phyloP scores from a whole-genome alignment of 2,888 invertebrate species.

The Euproctis similis region DNA sequence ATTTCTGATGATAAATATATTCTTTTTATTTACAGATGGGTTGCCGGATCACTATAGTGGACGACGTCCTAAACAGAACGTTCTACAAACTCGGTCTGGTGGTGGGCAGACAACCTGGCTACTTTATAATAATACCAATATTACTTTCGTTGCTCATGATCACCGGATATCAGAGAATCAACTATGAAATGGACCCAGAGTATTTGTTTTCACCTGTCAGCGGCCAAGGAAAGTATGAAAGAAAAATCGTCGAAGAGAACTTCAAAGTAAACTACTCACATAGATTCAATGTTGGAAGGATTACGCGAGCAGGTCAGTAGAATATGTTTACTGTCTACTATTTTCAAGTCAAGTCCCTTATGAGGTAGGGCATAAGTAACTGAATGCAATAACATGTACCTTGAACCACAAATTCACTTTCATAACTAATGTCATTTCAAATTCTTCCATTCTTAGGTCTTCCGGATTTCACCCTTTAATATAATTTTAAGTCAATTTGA shows the following conservation, averaged over 20 bases:
- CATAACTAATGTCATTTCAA: no score
- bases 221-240: constrained; percentile 88
- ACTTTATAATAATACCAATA: constrained; percentile 91
- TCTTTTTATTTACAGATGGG: constrained; percentile 79
- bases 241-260: constrained; percentile 86
- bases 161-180: constrained; percentile 90
- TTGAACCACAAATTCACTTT: no score
- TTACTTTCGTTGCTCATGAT: constrained; percentile 86
- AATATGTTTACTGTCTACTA: no score
- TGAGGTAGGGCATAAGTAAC: no score
- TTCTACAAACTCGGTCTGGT: constrained; percentile 87
- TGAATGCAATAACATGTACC: no score
- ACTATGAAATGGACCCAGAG: constrained; percentile 94
- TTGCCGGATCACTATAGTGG: constrained; percentile 84
- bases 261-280: constrained; percentile 93
- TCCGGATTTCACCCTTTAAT: no score
- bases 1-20: no score
- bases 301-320: constrained; percentile 87
- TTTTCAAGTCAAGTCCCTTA: no score
- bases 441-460: no score
- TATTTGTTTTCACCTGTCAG: constrained; percentile 93
- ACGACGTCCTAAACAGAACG: constrained; percentile 84
- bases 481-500: no score
- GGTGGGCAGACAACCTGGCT: constrained; percentile 89
- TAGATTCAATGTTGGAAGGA: constrained; percentile 89